A percentile compares a stretch with the other conserved stretches of the same genome.
These are phyloP conservation scores for Microtus ochrogaster DNA, from an alignment of 2,113 vertebrate species.

Conservation along the genomic window DNA sequence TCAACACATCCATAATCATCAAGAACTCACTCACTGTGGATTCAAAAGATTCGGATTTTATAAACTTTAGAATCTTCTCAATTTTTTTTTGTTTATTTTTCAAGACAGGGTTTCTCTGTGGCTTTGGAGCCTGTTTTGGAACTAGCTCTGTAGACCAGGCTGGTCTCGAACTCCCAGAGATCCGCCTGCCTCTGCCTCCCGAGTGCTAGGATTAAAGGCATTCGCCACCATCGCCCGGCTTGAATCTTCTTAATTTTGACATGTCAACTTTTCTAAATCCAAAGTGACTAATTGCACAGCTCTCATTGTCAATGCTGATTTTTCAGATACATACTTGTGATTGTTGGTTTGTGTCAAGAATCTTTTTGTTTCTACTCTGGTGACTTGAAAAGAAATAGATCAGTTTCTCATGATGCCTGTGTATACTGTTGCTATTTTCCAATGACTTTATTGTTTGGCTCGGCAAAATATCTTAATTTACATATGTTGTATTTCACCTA, in stretches of 20 bases:
- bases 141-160: no score
- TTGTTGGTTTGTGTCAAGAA: constrained; percentile 60
- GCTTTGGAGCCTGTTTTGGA: no score
- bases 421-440: constrained; percentile 59
- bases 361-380: constrained; percentile 43
- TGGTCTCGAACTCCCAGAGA: no score
- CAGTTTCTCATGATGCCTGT: constrained; percentile 62
- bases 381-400: constrained; percentile 61
- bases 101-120: no score
- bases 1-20: background rate
- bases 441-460: constrained; percentile 76
- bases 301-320: constrained; percentile 17
- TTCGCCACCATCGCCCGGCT: no score
- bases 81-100: no score
- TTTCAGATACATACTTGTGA: background rate
- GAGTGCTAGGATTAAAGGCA: no score
- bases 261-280: constrained; percentile 18
- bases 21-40: background rate
- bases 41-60: background rate
- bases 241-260: constrained; percentile 20
- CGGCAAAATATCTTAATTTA: constrained; percentile 77
- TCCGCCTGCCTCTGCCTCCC: no score
- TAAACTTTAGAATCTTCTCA: background rate
- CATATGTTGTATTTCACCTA: constrained; percentile 76
- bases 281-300: background rate